phyloP scores from a whole-genome alignment of 2,797 vertebrate genomes.

The Characodon lateralis region DNA sequence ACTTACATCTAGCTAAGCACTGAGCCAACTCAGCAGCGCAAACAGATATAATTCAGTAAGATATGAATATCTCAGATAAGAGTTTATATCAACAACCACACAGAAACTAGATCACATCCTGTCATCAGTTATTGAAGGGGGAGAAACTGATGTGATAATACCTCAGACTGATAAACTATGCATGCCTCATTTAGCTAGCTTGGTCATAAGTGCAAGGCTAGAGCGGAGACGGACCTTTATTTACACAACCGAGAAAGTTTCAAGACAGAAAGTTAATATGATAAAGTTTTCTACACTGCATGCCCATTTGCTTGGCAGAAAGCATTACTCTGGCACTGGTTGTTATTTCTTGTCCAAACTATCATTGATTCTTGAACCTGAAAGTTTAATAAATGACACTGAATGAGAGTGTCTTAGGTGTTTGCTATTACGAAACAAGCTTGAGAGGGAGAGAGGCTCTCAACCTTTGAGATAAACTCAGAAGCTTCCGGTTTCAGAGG shows the following conservation, averaged over 20 bases:
- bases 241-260: neutral
- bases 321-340: neutral
- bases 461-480: neutral
- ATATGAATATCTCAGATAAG: neutral
- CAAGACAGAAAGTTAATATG: no score
- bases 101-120: neutral
- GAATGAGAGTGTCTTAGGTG: neutral
- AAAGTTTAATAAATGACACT: neutral
- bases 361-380: neutral
- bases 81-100: no score
- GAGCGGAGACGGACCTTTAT: neutral
- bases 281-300: neutral
- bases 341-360: neutral
- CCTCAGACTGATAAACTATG: neutral
- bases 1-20: neutral
- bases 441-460: neutral
- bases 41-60: neutral
- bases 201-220: neutral
- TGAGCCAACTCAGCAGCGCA: neutral
- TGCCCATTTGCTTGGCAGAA: neutral
- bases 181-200: neutral
- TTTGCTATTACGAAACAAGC: neutral
- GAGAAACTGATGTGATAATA: neutral
- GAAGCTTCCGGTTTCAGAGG: no score
- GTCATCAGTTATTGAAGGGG: slow-evolving; percentile 1